Base-by-base conservation (phyloP, 2,113 vertebrate genomes). In the Macquaria australasica region DNA sequence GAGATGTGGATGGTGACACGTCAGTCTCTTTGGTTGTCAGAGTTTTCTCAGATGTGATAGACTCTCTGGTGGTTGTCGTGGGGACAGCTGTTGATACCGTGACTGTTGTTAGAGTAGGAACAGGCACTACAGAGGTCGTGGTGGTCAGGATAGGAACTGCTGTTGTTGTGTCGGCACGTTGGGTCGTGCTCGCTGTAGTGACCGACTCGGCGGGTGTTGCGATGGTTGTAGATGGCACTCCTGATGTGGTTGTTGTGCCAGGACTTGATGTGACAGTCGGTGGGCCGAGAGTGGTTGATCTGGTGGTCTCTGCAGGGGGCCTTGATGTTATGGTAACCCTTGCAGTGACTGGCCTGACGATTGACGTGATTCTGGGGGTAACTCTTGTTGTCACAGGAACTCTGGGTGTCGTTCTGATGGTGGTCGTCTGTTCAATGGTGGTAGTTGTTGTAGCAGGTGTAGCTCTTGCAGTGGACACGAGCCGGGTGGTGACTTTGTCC, bases 291-390 rank as follows among this genome's bases (percentile, higher is more conserved):
- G 90, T 83, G 60, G 85, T 92, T 10, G 77, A 11, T 3, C 85
- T 80, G 21, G 91, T 88, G 20, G 83, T 77, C 63, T 48, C 60
- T 53, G 90, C 64, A 72, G 87, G 76, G 0, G 89, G 89, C 39
- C 89, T 91, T 48, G 95, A 91, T 86, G 93, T 56, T 28, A 94
- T 78, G 5, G 77, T 86, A 21, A 84, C 79, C 87, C 83, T 90
- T 34, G 94, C 87, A 0, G 93, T 93, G 69, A 78, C 25, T 7
- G 92, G 94, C 41, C 59, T 87, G n/a, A 11, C 4, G 0, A 70
- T 73, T 16, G 67, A 69, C 0, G 81, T 85, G 43, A 73, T 48
- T 84, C 76, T 88, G 37, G 89, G 82, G 2, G 88, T 81, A n/a
- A 88, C 78, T 78, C 80, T 79, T 21, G 94, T 87, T 20, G 91